Conservation (phyloP, 2,113 vertebrate species). For the Gobius niger region DNA sequence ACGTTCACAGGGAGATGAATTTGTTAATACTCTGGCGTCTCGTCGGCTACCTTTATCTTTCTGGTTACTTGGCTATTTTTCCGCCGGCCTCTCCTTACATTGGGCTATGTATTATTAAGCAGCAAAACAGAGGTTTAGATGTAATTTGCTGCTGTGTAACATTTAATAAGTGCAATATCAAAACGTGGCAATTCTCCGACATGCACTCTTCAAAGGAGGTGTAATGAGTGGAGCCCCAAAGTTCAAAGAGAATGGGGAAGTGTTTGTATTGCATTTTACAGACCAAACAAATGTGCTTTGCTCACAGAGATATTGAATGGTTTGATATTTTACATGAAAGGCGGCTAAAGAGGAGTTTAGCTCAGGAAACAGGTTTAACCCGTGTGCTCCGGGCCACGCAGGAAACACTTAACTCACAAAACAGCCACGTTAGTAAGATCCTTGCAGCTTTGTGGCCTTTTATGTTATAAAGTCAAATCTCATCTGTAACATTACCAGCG, state of each 20-base stretch:
- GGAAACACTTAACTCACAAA: slow-evolving; percentile 44
- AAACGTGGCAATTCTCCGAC: slow-evolving; percentile 69
- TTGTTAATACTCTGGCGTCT: slow-evolving; percentile 46
- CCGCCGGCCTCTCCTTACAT: slow-evolving; percentile 41
- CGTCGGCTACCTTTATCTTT: slow-evolving; percentile 44
- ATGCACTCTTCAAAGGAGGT: slow-evolving; percentile 75
- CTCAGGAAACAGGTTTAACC: slow-evolving; percentile 74
- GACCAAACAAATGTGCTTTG: slow-evolving; percentile 60
- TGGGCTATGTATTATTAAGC: slow-evolving; percentile 70
- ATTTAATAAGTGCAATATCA: slow-evolving; percentile 79
- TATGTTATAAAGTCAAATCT: not conserved
- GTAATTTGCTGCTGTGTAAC: slow-evolving; percentile 74
- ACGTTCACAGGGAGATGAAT: slow-evolving; percentile 56
- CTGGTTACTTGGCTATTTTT: slow-evolving; percentile 53
- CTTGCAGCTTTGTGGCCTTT: slow-evolving; percentile 6
- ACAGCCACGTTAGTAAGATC: slow-evolving; percentile 20
- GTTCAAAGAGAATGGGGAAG: slow-evolving; percentile 80
- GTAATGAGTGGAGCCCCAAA: slow-evolving; percentile 71
- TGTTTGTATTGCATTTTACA: slow-evolving; percentile 73
- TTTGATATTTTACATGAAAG: slow-evolving; percentile 77
- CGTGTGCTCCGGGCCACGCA: slow-evolving; percentile 60
- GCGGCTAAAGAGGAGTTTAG: slow-evolving; percentile 73
- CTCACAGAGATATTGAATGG: slow-evolving; percentile 69
- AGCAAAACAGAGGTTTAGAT: slow-evolving; percentile 64
- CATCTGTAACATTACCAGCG: not conserved